phyloP scores from a whole-genome alignment of 2,113 vertebrate genomes.

The Anguilla japonica region DNA sequence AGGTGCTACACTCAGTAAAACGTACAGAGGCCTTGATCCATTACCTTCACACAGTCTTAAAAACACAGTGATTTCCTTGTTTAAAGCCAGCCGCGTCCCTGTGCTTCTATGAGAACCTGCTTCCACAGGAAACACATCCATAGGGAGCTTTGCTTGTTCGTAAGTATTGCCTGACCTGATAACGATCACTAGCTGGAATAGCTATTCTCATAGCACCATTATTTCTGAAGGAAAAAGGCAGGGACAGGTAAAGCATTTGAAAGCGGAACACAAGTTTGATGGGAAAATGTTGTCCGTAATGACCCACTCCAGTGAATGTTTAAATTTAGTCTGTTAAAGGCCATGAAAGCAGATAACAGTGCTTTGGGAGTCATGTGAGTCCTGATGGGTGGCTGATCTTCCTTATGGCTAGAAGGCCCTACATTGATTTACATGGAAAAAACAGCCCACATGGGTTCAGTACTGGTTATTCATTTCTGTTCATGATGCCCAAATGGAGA shows the following conservation, averaged over 20 bases:
- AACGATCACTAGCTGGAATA: slow-evolving; percentile 22
- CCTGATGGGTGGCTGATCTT: no score
- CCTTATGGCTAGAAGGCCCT: no score
- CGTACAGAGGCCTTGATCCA: slow-evolving; percentile 4
- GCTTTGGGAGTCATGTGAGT: no score
- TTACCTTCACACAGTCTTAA: background rate
- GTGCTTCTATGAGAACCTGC: background rate
- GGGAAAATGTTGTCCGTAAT: no score
- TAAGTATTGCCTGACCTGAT: slow-evolving; percentile 32
- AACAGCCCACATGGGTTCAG: no score
- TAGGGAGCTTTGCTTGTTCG: slow-evolving; percentile 50
- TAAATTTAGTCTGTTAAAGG: no score
- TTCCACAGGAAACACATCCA: slow-evolving; percentile 30
- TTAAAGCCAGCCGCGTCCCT: slow-evolving; percentile 23
- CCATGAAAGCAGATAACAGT: no score
- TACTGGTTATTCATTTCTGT: no score
- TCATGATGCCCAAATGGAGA: no score
- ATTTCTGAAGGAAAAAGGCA: background rate
- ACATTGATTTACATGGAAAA: no score
- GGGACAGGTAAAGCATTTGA: slow-evolving; percentile 26
- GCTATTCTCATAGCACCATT: background rate
- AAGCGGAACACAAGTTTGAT: background rate
- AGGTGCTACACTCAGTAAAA: slow-evolving; percentile 19
- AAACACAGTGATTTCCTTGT: slow-evolving; percentile 58
- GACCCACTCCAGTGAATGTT: no score